Percentiles rank a stretch among this genome's conserved stretches.
phyloP scores from a whole-genome alignment of 2,113 vertebrate species.

The Datnioides undecimradiatus region DNA sequence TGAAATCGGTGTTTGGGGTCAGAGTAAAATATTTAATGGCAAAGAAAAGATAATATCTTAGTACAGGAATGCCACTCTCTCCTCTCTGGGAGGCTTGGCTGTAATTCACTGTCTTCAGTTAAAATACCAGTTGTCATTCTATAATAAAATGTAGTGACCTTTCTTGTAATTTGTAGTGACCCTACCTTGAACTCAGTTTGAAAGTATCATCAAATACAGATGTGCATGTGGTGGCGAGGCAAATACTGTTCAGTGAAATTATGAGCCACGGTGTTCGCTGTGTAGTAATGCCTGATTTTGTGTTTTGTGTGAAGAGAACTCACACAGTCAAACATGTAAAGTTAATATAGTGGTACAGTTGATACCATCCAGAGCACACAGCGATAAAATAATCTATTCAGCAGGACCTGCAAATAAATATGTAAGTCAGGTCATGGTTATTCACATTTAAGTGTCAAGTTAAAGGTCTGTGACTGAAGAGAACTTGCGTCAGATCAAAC shows the following conservation, averaged over 20 bases:
- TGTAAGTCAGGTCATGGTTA: slow-evolving; percentile 29
- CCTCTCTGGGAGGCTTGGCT: slow-evolving; percentile 9
- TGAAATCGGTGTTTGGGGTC: slow-evolving; percentile 25
- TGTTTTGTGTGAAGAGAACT: not conserved
- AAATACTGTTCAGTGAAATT: slow-evolving; percentile 27
- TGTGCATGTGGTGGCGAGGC: slow-evolving; percentile 44
- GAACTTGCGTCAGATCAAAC: slow-evolving; percentile 34
- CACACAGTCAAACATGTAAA: not conserved
- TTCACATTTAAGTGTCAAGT: slow-evolving; percentile 38
- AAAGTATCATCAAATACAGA: slow-evolving; percentile 67
- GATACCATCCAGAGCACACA: not conserved
- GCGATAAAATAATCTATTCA: not conserved
- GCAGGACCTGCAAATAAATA: not conserved
- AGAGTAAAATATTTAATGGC: slow-evolving; percentile 22
- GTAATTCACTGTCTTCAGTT: slow-evolving; percentile 50
- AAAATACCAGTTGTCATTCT: slow-evolving; percentile 63
- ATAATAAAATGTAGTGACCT: slow-evolving; percentile 53
- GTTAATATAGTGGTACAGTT: not conserved
- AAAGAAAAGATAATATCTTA: slow-evolving; percentile 30
- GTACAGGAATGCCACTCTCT: slow-evolving; percentile 18
- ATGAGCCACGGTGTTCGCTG: not conserved
- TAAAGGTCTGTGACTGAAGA: slow-evolving; percentile 44
- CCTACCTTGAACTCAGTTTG: slow-evolving; percentile 64
- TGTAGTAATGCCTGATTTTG: not conserved
- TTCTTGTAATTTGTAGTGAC: slow-evolving; percentile 67